Evolutionary conservation across 2,797 vertebrate species (phyloP).

Genomic region (Crenuchus spilurus): DNA sequence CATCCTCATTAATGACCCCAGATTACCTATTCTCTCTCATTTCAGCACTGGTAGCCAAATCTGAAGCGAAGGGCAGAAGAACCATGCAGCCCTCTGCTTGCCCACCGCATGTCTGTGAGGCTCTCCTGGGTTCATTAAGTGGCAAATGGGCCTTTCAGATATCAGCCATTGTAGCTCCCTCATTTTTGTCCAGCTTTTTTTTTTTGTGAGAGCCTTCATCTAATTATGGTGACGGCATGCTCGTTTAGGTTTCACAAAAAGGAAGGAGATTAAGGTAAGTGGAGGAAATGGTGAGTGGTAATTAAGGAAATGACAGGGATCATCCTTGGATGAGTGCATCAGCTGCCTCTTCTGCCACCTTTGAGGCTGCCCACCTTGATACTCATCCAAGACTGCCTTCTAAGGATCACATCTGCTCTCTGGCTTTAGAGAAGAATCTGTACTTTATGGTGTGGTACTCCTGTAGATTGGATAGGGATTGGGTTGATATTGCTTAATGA

Average conservation of each 20-base stretch:
- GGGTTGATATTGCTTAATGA: conserved; percentile 6
- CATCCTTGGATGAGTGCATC: conserved; percentile 46
- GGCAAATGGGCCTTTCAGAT: conserved; percentile 57
- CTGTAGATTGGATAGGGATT: background rate
- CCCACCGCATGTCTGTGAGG: conserved; percentile 37
- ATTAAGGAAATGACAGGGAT: conserved; percentile 53
- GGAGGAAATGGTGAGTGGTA: conserved; percentile 52
- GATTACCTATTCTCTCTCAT: conserved; percentile 17
- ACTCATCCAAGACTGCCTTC: background rate
- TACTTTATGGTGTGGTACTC: background rate
- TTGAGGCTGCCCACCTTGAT: conserved; percentile 25
- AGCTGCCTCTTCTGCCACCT: conserved; percentile 14
- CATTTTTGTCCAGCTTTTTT: conserved; percentile 21
- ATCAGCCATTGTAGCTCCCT: conserved; percentile 47
- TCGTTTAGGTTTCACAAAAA: conserved; percentile 49
- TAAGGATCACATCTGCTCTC: background rate
- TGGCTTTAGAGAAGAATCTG: background rate
- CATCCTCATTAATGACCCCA: background rate
- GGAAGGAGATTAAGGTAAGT: conserved; percentile 48
- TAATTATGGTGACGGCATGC: conserved; percentile 54
- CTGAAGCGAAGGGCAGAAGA: conserved; percentile 33
- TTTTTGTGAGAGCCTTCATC: conserved; percentile 45
- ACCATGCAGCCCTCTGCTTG: conserved; percentile 20
- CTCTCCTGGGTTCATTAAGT: conserved; percentile 56
- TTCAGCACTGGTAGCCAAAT: conserved; percentile 16